Base-by-base conservation (phyloP, 1,140 invertebrate species). In the Drosophila kurseongensis region DNA sequence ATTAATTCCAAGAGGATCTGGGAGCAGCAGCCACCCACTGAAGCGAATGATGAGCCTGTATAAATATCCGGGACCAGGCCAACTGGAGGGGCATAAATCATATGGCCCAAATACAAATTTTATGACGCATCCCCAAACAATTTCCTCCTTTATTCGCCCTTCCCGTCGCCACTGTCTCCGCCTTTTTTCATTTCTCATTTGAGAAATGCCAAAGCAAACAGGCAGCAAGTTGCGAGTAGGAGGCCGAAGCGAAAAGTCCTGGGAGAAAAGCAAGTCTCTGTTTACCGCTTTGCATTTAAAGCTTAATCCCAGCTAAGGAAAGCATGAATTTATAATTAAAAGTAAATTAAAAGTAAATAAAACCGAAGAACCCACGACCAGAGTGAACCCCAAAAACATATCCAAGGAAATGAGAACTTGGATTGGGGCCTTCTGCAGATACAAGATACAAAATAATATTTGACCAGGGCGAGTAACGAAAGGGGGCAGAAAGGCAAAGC, bases 331-430 rank as follows among this genome's bases (percentile, higher is more conserved):
- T 86, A 86, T 86, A 86, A 86, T 86, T 86, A 89, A 88, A 88
- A 88, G 79, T 88, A 88, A 89, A 89, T 89, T 88, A 88, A 88
- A 88, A 89, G 84, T 88, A 88, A 88, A 88, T 88, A 88, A 89
- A 88, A 83, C 59, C 59, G 61, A 76, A 55, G 65, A 75, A 42
- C 41, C 66, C 56, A 27, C 50, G 44, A 18, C 47, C 29, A 47
- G 4, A 9, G 9, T 12, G 47, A 65, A 38, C 40, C 54, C 54
- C 44, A 32, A 50, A 32, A 52, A 55, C 55, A 60, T 38, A 56
- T 54, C 44, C 69, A 62, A 76, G 36, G 65, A 16, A 69, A 56
- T 16, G 27, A 29, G 38, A 14, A 41, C 13, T n/a, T 16, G 29
- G 5, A 7, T 13, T n/a, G 13, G 48, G 35, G 27, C 10, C 29